These are phyloP conservation scores for Eupithecia subumbrata DNA, from an alignment of 2,888 invertebrate genomes.

Conservation along the genomic window DNA sequence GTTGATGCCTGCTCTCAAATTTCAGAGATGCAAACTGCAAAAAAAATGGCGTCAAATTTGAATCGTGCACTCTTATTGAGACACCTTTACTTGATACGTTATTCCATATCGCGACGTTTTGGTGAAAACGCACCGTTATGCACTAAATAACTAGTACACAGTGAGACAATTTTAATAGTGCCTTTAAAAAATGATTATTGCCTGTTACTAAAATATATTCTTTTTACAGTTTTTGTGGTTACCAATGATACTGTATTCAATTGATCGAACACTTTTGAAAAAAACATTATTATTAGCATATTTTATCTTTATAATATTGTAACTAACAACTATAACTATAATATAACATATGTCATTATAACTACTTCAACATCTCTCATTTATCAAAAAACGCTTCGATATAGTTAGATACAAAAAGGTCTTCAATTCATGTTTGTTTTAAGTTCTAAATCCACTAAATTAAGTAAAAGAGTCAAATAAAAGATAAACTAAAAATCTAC, in stretches of 20 bases:
- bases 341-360: neutral
- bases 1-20: constrained; percentile 11
- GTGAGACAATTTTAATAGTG: constrained; percentile 11
- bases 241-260: neutral
- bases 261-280: neutral
- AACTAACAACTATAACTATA: neutral
- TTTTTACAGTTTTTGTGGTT: neutral
- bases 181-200: constrained; percentile 14
- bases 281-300: neutral
- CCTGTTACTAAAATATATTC: neutral
- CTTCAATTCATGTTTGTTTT: constrained; percentile 8
- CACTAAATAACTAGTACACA: neutral
- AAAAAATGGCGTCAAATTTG: too few species aligned
- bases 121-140: neutral
- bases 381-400: neutral
- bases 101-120: neutral
- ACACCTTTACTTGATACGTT: neutral
- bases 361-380: neutral
- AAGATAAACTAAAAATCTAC: constrained; percentile 20
- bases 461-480: constrained; percentile 16
- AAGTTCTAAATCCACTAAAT: constrained; percentile 5
- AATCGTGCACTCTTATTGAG: too few species aligned
- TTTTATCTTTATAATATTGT: neutral
- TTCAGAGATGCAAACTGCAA: too few species aligned
- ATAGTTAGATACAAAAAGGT: neutral